Base-by-base conservation (phyloP, 2,888 invertebrate species). In the Amaurobius ferox region DNA sequence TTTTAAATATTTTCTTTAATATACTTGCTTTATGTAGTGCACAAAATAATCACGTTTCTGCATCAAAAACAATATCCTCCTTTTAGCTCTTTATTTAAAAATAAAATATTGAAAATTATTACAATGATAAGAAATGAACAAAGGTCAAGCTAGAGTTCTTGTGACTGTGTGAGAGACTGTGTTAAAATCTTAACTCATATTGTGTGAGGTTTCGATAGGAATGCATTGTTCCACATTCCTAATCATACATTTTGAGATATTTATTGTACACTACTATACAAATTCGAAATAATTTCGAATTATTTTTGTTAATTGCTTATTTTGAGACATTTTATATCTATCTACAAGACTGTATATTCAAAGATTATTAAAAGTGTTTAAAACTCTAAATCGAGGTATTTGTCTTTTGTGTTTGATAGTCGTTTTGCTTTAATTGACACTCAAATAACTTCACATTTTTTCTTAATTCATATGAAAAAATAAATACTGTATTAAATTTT, bases 91-190 rank as follows among this genome's bases (percentile, higher is more conserved):
- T n/a, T n/a, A n/a, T n/a, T n/a, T n/a, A n/a, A n/a, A n/a, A n/a
- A n/a, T n/a, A n/a, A n/a, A n/a, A n/a, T n/a, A n/a, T n/a, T n/a
- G n/a, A n/a, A n/a, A n/a, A n/a, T n/a, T n/a, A n/a, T n/a, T n/a
- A n/a, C n/a, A n/a, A n/a, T n/a, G n/a, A 61, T 28, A 48, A 35
- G 3, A 28, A 62, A 72, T 79, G 79, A 79, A 79, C 79, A 79
- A 79, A 79, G 79, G 79, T 29, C 79, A 79, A 79, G 71, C 71
- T n/a, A 16, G 28, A n/a, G 19, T 23, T 29, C 55, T 23, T 48
- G 11, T 39, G 29, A 35, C 39, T 62, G 16, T 44, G 61, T 62
- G n/a, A 66, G 40, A 48, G 64, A 16, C 40, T 29, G 67, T 79
- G 30, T 23, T n/a, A 28, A 64, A 29, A 23, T 13, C 32, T 39